Base-by-base conservation (phyloP, 2,797 vertebrate genomes). In the Catamblyrhynchus diadema region DNA sequence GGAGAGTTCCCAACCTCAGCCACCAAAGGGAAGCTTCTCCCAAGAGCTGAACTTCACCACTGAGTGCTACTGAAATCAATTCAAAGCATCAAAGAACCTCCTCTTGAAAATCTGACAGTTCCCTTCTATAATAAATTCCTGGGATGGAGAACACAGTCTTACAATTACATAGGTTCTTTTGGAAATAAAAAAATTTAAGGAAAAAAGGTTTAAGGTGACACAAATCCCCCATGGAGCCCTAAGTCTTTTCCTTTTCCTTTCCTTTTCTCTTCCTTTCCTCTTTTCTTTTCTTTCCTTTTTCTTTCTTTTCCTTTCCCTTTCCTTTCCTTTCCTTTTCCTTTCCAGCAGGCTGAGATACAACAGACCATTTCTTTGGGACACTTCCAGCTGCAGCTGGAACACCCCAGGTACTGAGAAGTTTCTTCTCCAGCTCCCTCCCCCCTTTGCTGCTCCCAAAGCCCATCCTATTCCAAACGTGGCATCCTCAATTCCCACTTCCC, bases 221-320 rank as follows among this genome's bases (percentile, higher is more conserved):
- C 10, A 37, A 1, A 1, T 4, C 6, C 8, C 5, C 2, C 32
- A 27, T 2, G 11, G 48, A 93, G 23, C 44, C 20, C 22, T 20
- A 42, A 73, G 5, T 35, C 2, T 18, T 32, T 47, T 28, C 44
- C 21, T 45, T 22, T 50, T 42, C 8, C 54, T 42, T 20, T 44
- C 42, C 42, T 44, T n/a, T n/a, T n/a, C n/a, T n/a, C n/a, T 23
- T 42, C 8, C 54, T 42, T 20, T 44, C 42, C 42, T 44, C 20
- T 45, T 8, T 7, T 22, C 21, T 45, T 45, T 45, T 12, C 21
- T 23, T 23, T 45, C 3, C 44, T 6, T 44, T 50, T n/a, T 28
- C 54, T 62, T 65, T 53, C 39, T 13, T 20, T 56, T 53, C 17
- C 41, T 18, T 17, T 42, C 4, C 8, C 16, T 44, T 44, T 44